A percentile compares a stretch with the other conserved stretches of the same genome.
phyloP scores from a whole-genome alignment of 2,797 vertebrate genomes.

The Meriones psammophilus region DNA sequence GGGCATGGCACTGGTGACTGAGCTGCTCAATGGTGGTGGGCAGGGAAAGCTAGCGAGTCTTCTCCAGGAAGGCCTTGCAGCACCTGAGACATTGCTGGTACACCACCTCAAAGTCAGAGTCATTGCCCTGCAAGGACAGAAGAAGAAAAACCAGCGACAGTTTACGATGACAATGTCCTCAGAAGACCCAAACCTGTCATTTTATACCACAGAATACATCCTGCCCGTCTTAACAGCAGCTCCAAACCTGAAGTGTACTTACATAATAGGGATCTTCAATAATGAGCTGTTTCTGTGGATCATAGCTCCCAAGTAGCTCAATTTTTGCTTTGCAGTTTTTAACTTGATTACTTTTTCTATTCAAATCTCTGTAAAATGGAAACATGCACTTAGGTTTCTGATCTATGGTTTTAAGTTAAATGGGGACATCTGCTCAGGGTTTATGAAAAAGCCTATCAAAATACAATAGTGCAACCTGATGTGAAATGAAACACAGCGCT shows the following conservation, averaged over 20 bases:
- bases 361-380: constrained; percentile 93
- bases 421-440: constrained; percentile 68
- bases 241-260: constrained; percentile 86
- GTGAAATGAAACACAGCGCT: neutral
- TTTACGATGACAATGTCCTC: neutral
- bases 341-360: constrained; percentile 92
- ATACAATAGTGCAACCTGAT: constrained; percentile 31
- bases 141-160: constrained; percentile 48
- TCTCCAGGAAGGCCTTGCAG: constrained; percentile 95
- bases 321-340: constrained; percentile 93
- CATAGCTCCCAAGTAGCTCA: constrained; percentile 96
- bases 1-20: neutral
- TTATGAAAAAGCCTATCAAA: constrained; percentile 57
- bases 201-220: neutral
- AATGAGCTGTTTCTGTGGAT: constrained; percentile 95
- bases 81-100: constrained; percentile 96
- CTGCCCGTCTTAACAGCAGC: neutral
- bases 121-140: constrained; percentile 90
- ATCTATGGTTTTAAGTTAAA: constrained; percentile 68
- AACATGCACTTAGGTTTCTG: constrained; percentile 75
- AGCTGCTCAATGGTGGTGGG: neutral
- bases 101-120: constrained; percentile 96
- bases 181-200: neutral
- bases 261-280: constrained; percentile 98
- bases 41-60: constrained; percentile 86